A percentile compares a stretch with the other conserved stretches of the same genome.
Conservation (phyloP, 2,113 vertebrate species). For the Nycticorax nycticorax region DNA sequence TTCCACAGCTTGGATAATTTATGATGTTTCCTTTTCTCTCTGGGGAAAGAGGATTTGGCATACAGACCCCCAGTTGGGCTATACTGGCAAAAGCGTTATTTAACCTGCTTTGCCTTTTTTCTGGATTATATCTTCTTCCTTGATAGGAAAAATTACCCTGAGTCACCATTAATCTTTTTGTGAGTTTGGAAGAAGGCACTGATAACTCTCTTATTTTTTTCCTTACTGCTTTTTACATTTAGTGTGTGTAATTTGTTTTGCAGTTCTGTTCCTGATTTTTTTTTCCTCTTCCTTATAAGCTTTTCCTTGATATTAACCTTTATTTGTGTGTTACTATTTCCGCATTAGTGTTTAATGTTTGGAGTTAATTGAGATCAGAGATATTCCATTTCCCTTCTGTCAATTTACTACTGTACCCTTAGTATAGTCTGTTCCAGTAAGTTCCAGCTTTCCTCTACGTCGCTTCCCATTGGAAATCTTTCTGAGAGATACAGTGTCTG, state of each 20-base stretch:
- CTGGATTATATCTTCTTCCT: not conserved
- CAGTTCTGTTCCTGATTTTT: not conserved
- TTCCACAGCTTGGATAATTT: not conserved
- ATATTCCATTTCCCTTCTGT: not conserved
- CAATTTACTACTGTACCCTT: not conserved
- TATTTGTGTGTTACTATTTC: not conserved
- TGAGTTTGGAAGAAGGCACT: not conserved
- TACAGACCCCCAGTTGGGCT: not conserved
- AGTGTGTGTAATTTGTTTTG: not conserved
- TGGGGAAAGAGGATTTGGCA: not conserved
- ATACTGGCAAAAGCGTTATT: not conserved
- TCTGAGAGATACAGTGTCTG: not conserved
- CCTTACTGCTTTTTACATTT: not conserved
- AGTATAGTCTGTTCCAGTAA: not conserved
- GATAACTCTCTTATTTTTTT: not conserved
- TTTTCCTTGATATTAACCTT: not conserved
- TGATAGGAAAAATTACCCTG: not conserved
- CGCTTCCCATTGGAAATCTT: not conserved
- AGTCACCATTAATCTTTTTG: not conserved
- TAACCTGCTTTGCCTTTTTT: conserved; percentile 1
- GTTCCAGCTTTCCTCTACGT: not conserved
- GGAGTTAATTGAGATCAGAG: not conserved
- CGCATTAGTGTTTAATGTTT: not conserved
- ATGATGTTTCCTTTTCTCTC: not conserved
- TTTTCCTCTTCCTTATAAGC: not conserved